These are phyloP conservation scores for Epirrhoe tristata DNA, from an alignment of 2,888 invertebrate genomes.

Conservation along the genomic window DNA sequence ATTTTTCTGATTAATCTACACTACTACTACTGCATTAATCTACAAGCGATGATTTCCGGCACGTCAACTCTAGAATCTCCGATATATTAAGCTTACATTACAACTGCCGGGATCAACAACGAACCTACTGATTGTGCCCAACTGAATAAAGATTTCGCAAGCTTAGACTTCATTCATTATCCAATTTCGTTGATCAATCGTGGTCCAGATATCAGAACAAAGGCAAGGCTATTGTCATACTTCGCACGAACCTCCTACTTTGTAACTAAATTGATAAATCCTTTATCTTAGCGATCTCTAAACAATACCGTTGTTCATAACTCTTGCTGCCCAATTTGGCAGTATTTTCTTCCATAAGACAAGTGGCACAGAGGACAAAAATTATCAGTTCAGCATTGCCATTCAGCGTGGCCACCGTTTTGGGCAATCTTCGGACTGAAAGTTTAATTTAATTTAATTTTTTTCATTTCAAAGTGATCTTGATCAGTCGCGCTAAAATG, in stretches of 20 bases:
- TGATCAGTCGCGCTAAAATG: too few relatives aligned
- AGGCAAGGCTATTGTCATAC: slow-evolving; percentile 21
- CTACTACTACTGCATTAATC: too few relatives aligned
- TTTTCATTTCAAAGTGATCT: too few relatives aligned
- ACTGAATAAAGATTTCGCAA: neutral
- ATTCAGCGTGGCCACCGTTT: too few relatives aligned
- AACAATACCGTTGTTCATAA: slow-evolving; percentile 42
- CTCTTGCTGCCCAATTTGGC: slow-evolving; percentile 47
- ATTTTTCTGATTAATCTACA: too few relatives aligned
- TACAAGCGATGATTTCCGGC: too few relatives aligned
- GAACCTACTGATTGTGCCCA: neutral
- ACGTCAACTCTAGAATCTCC: neutral
- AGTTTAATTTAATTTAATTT: too few relatives aligned
- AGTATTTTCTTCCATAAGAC: slow-evolving; percentile 56
- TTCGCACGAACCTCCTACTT: slow-evolving; percentile 18
- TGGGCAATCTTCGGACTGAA: too few relatives aligned
- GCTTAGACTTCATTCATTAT: slow-evolving; percentile 1
- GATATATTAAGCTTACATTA: neutral
- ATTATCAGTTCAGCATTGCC: too few relatives aligned
- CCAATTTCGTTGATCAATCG: slow-evolving; percentile 13
- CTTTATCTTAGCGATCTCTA: slow-evolving; percentile 40
- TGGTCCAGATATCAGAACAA: slow-evolving; percentile 18
- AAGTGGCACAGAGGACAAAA: slow-evolving; percentile 8
- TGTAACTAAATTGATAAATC: slow-evolving; percentile 35
- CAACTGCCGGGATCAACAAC: neutral